These are phyloP conservation scores for Lipophrys pholis DNA, from an alignment of 2,113 vertebrate genomes.

Conservation along the genomic window DNA sequence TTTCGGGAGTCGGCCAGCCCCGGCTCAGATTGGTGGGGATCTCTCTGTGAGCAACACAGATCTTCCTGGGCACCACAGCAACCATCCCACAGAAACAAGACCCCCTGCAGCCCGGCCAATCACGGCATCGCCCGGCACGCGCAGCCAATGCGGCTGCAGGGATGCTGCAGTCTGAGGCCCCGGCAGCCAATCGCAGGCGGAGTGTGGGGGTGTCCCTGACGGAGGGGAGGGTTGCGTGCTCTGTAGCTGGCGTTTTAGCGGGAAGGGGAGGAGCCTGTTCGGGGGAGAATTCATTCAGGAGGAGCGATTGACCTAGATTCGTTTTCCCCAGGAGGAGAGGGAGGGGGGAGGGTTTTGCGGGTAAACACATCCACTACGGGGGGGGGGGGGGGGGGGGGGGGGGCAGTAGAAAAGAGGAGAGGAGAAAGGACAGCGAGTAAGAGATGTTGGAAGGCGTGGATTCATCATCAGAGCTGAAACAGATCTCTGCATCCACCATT, in stretches of 20 bases:
- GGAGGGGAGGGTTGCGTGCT: constrained; percentile 76
- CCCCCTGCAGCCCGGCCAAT: constrained; percentile 79
- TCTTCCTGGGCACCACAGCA: constrained; percentile 88
- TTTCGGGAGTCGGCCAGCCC: constrained; percentile 69
- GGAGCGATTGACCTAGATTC: constrained; percentile 87
- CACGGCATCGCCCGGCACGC: constrained; percentile 48
- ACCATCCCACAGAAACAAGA: constrained; percentile 86
- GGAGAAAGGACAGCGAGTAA: constrained; percentile 50
- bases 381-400: constrained; percentile 57
- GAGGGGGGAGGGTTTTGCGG: constrained; percentile 63
- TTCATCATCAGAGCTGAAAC: constrained; percentile 63
- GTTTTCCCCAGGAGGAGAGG: constrained; percentile 74
- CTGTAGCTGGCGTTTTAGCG: constrained; percentile 68
- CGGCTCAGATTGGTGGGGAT: constrained; percentile 80
- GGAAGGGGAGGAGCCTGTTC: constrained; percentile 76
- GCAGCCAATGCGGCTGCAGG: constrained; percentile 66
- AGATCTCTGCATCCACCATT: constrained; percentile 44
- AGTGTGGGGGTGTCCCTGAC: constrained; percentile 79
- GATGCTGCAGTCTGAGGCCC: constrained; percentile 62
- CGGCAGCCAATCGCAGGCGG: constrained; percentile 70
- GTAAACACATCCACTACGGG: constrained; percentile 79
- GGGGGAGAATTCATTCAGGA: constrained; percentile 86
- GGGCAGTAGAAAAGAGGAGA: constrained; percentile 45
- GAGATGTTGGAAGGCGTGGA: constrained; percentile 55
- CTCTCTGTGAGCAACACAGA: constrained; percentile 76